Conservation (phyloP, 2,888 invertebrate species). For the Taphrorychus bicolor region DNA sequence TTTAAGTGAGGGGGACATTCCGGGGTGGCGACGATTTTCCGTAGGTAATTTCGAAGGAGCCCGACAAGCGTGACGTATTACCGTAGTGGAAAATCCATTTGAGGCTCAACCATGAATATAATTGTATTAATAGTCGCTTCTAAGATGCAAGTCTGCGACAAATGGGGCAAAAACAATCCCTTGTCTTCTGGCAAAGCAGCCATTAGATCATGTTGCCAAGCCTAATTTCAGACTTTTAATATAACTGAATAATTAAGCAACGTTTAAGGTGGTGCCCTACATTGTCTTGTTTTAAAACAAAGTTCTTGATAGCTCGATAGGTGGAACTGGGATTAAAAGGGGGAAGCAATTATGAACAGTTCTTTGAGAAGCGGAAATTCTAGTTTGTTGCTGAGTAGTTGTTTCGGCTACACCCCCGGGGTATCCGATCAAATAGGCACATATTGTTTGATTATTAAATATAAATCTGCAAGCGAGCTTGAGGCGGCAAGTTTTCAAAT, state of each 20-base stretch:
- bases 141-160: slow-evolving; percentile 52
- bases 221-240: not conserved
- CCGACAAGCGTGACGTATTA: slow-evolving; percentile 42
- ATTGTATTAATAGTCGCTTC: slow-evolving; percentile 58
- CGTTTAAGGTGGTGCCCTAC: not conserved
- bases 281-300: slow-evolving; percentile 3
- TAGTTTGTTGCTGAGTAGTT: slow-evolving; percentile 46
- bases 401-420: slow-evolving; percentile 24
- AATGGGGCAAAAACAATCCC: slow-evolving; percentile 54
- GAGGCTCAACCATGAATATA: slow-evolving; percentile 55
- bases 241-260: not conserved
- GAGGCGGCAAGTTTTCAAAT: slow-evolving; percentile 51
- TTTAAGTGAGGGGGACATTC: slow-evolving; percentile 3
- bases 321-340: slow-evolving; percentile 23
- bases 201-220: slow-evolving; percentile 8
- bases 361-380: slow-evolving; percentile 30
- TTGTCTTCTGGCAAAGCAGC: slow-evolving; percentile 5
- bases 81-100: slow-evolving; percentile 47
- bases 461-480: slow-evolving; percentile 49
- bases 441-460: slow-evolving; percentile 54
- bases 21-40: slow-evolving; percentile 5
- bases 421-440: slow-evolving; percentile 44
- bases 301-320: slow-evolving; percentile 15
- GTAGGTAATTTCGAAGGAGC: slow-evolving; percentile 15
- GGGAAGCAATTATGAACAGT: slow-evolving; percentile 34